A percentile compares a stretch with the other conserved stretches of the same genome.
phyloP scores from a whole-genome alignment of 2,797 vertebrate genomes.

The Chloroceryle inda region DNA sequence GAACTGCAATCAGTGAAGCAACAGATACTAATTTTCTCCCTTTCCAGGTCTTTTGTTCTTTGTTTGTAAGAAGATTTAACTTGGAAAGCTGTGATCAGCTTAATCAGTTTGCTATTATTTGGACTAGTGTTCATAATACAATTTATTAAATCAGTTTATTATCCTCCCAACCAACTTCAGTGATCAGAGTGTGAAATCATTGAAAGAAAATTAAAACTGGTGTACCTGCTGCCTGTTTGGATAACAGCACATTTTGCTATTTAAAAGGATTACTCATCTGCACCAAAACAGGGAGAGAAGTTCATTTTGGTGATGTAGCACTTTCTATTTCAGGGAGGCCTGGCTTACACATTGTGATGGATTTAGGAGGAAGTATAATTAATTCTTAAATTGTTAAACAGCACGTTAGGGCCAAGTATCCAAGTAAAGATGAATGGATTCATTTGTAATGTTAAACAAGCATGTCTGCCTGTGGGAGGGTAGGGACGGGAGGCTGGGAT shows the following conservation, averaged over 20 bases:
- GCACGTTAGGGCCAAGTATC: conserved; percentile 27
- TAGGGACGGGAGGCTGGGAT: background rate
- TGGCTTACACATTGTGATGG: conserved; percentile 77
- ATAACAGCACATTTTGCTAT: conserved; percentile 65
- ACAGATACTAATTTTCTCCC: background rate
- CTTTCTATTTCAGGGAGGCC: conserved; percentile 82
- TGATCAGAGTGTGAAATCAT: conserved; percentile 58
- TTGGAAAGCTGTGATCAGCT: conserved; percentile 60
- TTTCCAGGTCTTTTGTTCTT: background rate
- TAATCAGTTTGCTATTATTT: conserved; percentile 54
- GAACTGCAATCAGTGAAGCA: background rate
- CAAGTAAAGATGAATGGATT: conserved; percentile 18
- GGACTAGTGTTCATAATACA: conserved; percentile 41
- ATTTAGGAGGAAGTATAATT: conserved; percentile 74
- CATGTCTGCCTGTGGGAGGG: background rate
- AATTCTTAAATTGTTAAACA: conserved; percentile 75
- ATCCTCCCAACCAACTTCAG: conserved; percentile 52
- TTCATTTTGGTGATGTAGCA: conserved; percentile 87
- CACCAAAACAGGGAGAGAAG: conserved; percentile 73
- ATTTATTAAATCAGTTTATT: conserved; percentile 77
- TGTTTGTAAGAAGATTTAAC: background rate
- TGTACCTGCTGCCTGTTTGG: conserved; percentile 73
- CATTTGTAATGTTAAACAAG: conserved; percentile 58
- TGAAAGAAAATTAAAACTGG: conserved; percentile 78
- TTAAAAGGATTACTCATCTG: conserved; percentile 74